Evolutionary conservation across 2,113 vertebrate species (phyloP), one percentile per base, ranked within the genome.

Genomic region (Chaenocephalus aceratus): DNA sequence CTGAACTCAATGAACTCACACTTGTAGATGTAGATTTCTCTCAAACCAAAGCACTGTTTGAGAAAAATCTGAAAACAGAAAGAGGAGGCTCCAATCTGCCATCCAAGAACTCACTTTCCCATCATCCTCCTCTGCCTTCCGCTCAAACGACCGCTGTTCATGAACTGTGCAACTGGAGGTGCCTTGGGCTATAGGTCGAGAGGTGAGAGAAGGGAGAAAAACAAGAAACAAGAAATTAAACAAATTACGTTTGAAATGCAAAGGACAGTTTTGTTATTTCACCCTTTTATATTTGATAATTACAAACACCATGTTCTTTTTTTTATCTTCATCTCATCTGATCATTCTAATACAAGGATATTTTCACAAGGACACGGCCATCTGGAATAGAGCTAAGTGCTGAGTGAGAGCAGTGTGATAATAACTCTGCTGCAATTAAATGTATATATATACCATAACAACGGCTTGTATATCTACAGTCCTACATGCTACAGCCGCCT

Each of bases 91-190:
- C 70, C 60, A 15, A 46, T 54, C 46, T 54, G 26, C 34, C 60
- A 52, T 49, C 51, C 45, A 72, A 86, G 78, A 81, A 45, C 95
- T 93, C 95, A 97, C 97, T 97, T 97, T 98, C 85, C 95, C 96
- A 90, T 98, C 97, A 0, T 96, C 96, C 0, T 93, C 94, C 0
- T 98, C 97, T 59, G 94, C 92, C 87, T 98, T 99, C 92, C 96
- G 96, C 74, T 96, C 92, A 69, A 94, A 96, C n/a, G 93, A 94
- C 64, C 96, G 95, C 80, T 98, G 96, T 36, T 96, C 95, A 0
- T 92, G 86, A 3, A 94, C 95, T 0, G 94, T 90, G 65, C 91
- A 86, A 61, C 93, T 92, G 77, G 95, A 92, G 0, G 95, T 93
- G 87, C 96, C 97, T 99, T 36, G 6, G 15, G 12, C 15, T 51